Base-by-base conservation (phyloP, 30 jellyfish, hydroid and myxozoan species). In the Turritopsis rubra region DNA sequence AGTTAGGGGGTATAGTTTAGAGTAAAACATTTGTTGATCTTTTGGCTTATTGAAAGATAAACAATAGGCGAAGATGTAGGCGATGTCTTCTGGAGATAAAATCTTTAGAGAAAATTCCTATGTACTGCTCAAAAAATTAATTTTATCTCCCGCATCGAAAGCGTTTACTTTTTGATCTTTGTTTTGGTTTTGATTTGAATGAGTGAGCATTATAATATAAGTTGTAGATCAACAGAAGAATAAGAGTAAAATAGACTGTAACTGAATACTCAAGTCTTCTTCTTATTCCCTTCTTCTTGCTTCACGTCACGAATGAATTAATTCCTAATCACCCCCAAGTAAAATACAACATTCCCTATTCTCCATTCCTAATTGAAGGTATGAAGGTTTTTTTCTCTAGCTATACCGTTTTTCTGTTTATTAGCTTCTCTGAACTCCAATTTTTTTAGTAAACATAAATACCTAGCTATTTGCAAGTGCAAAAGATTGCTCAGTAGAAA, bases 131-230 rank as follows among this genome's bases (percentile, higher is more conserved):
- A 0, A 23, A 29, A 74, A 24, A 13, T 74, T 66, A 1, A 66
- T n/a, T 74, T 74, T 74, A 74, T 30, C 60, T 74, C 82, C 82
- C 71, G 28, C 28, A 29, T 74, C 24, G 41, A 74, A 29, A 20
- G 65, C 82, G 65, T 29, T 7, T 21, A n/a, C 41, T n/a, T 29
- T 24, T 29, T 74, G 82, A 74, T 74, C 82, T 74, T 74, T 74
- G 82, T 74, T 74, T 74, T 74, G 54, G 82, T 74, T 74, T 74
- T 74, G 82, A 74, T 74, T 74, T 74, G 82, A 74, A 74, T 74
- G 82, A 74, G 82, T 74, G 82, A 74, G 41, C 41, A n/a, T 30
- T 30, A 29, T 68, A 29, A 41, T 5, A 41, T 41, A 74, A 74
- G 82, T 74, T 7, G 82, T 74, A 74, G 82, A 74, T 29, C 65